Evolutionary conservation across 53 echinoderm and acorn worm genomes (phyloP).

Genomic region (Paracentrotus lividus): DNA sequence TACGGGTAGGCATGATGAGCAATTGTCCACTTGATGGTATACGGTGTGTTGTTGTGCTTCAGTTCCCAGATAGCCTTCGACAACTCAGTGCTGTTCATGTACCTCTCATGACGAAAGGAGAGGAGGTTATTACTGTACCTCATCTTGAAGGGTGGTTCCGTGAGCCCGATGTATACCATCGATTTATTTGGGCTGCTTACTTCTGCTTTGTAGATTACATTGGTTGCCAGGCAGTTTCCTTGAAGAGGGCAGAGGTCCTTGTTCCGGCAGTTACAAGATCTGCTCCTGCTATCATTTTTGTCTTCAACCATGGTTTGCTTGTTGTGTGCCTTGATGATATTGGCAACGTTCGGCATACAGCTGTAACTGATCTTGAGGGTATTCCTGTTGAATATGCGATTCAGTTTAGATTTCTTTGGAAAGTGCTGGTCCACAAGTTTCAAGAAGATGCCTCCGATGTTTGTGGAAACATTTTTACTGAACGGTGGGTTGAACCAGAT

Average conservation of each 20-base stretch:
- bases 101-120: too few species aligned
- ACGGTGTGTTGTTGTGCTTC: too few species aligned
- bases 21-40: too few species aligned
- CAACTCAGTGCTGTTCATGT: too few species aligned
- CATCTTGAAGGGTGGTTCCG: constrained; percentile 58
- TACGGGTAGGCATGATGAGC: too few species aligned
- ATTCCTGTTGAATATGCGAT: constrained; percentile 65
- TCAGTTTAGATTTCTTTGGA: constrained; percentile 49
- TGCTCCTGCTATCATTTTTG: constrained; percentile 2
- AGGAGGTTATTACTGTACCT: constrained; percentile 62
- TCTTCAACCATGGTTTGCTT: neutral
- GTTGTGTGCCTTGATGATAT: constrained; percentile 70
- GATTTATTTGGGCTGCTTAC: constrained; percentile 2
- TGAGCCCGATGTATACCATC: constrained; percentile 62
- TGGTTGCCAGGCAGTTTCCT: constrained; percentile 51
- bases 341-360: constrained; percentile 70
- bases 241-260: constrained; percentile 65
- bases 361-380: constrained; percentile 70
- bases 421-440: constrained; percentile 67
- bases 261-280: constrained; percentile 60
- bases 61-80: too few species aligned
- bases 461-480: constrained; percentile 71
- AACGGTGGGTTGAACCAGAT: constrained; percentile 76
- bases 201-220: constrained; percentile 65
- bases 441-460: constrained; percentile 72